Evolutionary conservation across 2,888 invertebrate genomes (phyloP).

Genomic region (Melangyna quadrimaculata): DNA sequence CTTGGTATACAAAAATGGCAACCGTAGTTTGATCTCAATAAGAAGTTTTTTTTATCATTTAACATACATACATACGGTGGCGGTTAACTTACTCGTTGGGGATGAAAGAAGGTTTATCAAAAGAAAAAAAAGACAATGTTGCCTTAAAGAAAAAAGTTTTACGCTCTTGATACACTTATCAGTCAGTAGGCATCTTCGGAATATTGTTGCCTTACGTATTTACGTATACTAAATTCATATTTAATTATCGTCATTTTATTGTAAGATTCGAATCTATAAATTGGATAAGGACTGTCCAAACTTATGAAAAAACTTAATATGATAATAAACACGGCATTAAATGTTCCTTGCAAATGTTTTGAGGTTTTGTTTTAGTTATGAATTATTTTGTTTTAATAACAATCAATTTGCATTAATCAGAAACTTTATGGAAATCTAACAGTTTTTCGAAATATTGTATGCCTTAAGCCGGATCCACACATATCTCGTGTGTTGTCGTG

Average conservation of each 20-base stretch:
- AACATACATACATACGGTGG: not conserved
- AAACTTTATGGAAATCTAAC: no score
- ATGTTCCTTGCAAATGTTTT: not conserved
- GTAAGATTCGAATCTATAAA: not conserved
- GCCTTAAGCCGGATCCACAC: no score
- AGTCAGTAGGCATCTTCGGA: not conserved
- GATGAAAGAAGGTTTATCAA: not conserved
- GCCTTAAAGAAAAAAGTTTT: not conserved
- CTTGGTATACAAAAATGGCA: slow-evolving; percentile 3
- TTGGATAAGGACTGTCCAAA: not conserved
- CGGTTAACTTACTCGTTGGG: not conserved
- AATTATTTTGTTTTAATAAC: no score
- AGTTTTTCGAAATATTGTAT: no score
- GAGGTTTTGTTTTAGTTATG: not conserved
- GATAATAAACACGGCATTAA: not conserved
- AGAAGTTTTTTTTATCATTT: not conserved
- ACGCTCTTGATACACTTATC: not conserved
- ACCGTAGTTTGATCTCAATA: slow-evolving; percentile 1
- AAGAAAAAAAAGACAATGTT: not conserved
- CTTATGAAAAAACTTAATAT: not conserved
- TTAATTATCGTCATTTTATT: not conserved
- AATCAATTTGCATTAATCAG: no score
- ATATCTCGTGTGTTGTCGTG: no score
- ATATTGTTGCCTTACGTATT: not conserved
- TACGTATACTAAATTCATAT: not conserved